Percentiles rank a stretch among this genome's conserved stretches.
phyloP scores from a whole-genome alignment of 2,888 invertebrate species.

The Agrotis exclamationis region DNA sequence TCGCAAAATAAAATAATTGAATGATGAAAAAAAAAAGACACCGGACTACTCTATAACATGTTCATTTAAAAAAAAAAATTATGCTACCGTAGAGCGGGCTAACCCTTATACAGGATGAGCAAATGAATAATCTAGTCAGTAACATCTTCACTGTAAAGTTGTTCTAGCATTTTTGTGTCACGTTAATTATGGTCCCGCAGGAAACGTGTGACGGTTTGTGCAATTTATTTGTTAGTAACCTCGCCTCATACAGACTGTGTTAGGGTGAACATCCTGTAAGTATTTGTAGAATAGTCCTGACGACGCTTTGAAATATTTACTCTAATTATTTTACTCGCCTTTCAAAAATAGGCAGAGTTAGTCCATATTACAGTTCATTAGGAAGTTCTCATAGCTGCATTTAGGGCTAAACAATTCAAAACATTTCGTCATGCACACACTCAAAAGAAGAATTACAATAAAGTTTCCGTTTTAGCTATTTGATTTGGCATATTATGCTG shows the following conservation, averaged over 20 bases:
- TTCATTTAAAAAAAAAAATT: neutral
- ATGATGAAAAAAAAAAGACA: no score
- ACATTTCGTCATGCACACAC: no score
- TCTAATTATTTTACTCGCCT: neutral
- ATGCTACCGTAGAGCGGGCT: neutral
- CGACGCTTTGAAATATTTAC: neutral
- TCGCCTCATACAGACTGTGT: constrained; percentile 53
- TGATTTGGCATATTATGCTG: no score
- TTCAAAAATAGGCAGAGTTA: no score
- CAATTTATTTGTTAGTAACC: constrained; percentile 72
- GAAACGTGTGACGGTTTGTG: constrained; percentile 70
- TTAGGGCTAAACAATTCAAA: no score
- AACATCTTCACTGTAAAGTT: constrained; percentile 53
- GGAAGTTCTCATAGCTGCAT: no score
- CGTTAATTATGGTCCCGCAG: constrained; percentile 76
- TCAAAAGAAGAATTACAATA: no score
- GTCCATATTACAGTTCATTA: no score
- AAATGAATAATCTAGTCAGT: constrained; percentile 38
- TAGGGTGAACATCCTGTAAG: constrained; percentile 63
- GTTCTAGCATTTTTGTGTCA: constrained; percentile 74
- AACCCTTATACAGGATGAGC: constrained; percentile 10
- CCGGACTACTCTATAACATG: no score
- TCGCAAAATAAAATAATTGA: no score
- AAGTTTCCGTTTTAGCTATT: no score
- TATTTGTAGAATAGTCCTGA: constrained; percentile 61